Percentiles rank a stretch among this genome's conserved stretches.
These are phyloP conservation scores for Periplaneta americana DNA, from an alignment of 1,140 invertebrate genomes.

Conservation along the genomic window DNA sequence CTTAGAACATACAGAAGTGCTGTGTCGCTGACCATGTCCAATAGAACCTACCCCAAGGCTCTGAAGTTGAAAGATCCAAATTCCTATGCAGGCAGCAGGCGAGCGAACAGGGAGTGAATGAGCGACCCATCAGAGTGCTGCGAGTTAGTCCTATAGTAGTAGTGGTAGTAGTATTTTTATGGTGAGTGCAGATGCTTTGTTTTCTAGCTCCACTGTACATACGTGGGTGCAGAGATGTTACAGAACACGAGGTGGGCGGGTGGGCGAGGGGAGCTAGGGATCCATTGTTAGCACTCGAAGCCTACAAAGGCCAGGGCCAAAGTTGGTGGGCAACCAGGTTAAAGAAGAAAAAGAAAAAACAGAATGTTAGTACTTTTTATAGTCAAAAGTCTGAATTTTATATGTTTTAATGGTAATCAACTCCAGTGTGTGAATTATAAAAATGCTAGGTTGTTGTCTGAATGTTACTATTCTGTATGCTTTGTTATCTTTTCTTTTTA, in stretches of 20 bases:
- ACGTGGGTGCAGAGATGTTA: constrained; percentile 16
- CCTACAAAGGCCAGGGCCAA: constrained; percentile 46
- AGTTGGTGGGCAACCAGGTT: constrained; percentile 46
- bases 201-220: constrained; percentile 8
- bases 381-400: constrained; percentile 34
- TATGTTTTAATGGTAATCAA: constrained; percentile 31
- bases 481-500: not conserved
- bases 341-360: constrained; percentile 56
- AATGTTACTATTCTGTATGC: not conserved
- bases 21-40: not conserved
- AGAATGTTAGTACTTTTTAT: constrained; percentile 51
- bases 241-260: constrained; percentile 12
- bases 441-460: not conserved
- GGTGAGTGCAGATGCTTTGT: constrained; percentile 14
- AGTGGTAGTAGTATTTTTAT: constrained; percentile 6
- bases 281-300: constrained; percentile 56
- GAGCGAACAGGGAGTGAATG: constrained; percentile 3
- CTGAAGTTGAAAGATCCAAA: constrained; percentile 9
- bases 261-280: constrained; percentile 14
- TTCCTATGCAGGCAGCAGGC: not conserved
- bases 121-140: constrained; percentile 3
- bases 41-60: not conserved
- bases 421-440: constrained; percentile 22
- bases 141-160: constrained; percentile 11
- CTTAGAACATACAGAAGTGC: not conserved